These are phyloP conservation scores for Sisyra terminalis DNA, from an alignment of 2,888 invertebrate species.

Conservation along the genomic window DNA sequence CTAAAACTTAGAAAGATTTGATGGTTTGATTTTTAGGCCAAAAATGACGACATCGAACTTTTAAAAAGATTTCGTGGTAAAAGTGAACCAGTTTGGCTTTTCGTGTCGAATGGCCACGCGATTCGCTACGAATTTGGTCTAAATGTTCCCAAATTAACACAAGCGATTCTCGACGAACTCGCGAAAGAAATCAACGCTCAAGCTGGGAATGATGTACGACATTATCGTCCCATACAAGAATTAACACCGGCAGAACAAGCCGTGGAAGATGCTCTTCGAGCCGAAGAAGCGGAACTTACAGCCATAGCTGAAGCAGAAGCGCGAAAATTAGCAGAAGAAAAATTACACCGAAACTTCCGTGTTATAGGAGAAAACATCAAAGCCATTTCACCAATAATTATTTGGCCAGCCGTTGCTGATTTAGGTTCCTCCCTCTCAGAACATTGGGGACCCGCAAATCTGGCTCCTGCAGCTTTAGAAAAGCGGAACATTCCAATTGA, in stretches of 20 bases:
- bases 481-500: constrained; percentile 11
- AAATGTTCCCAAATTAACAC: constrained; percentile 59
- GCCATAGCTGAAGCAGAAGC: constrained; percentile 12
- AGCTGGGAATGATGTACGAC: constrained; percentile 32
- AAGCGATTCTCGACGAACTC: constrained; percentile 52
- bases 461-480: constrained; percentile 19
- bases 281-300: neutral
- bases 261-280: neutral
- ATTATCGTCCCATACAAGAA: constrained; percentile 25
- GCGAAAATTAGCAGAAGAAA: constrained; percentile 7
- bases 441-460: constrained; percentile 10
- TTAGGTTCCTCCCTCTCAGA: constrained; percentile 3
- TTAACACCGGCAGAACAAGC: neutral
- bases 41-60: constrained; percentile 56
- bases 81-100: constrained; percentile 85
- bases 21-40: constrained; percentile 43
- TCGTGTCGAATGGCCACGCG: constrained; percentile 57
- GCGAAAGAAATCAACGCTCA: constrained; percentile 42
- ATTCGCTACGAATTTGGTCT: constrained; percentile 69
- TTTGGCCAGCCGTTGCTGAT: neutral
- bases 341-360: constrained; percentile 6
- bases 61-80: constrained; percentile 61
- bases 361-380: too few relatives aligned
- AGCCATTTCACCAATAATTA: too few relatives aligned
- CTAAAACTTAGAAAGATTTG: too few relatives aligned